Evolutionary conservation across 1,140 invertebrate species (phyloP).

Genomic region (Drosophila kohkoa): DNA sequence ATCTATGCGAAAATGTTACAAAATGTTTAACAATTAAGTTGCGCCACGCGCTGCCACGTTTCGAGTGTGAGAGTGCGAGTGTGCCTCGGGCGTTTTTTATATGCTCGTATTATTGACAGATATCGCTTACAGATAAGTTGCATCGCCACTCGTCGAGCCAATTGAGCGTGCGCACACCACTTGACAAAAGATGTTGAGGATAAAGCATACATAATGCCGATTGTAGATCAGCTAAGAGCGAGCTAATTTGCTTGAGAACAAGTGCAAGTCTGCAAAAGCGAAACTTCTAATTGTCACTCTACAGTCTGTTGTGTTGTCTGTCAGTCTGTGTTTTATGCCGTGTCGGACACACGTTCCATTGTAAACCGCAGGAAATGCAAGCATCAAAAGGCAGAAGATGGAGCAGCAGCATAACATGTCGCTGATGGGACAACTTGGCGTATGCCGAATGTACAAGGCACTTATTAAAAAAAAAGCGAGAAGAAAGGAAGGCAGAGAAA

Average conservation of each 20-base stretch:
- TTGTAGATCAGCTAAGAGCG: constrained; percentile 52
- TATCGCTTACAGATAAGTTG: constrained; percentile 71
- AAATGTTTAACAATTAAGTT: constrained; percentile 84
- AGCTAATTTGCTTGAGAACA: constrained; percentile 64
- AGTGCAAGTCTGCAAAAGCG: constrained; percentile 37
- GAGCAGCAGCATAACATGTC: constrained; percentile 35
- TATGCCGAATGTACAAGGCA: constrained; percentile 50
- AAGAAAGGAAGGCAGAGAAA: constrained; percentile 27
- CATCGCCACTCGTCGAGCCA: constrained; percentile 41
- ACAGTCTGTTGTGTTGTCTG: not conserved
- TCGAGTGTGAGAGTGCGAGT: constrained; percentile 55
- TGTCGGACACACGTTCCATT: constrained; percentile 23
- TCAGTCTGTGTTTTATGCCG: not conserved
- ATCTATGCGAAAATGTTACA: constrained; percentile 83
- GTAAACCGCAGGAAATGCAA: constrained; percentile 40
- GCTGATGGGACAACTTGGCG: constrained; percentile 50
- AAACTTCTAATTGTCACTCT: constrained; percentile 10
- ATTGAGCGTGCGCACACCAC: constrained; percentile 48
- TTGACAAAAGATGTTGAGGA: constrained; percentile 38
- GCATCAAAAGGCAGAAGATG: constrained; percentile 20
- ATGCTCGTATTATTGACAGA: constrained; percentile 50
- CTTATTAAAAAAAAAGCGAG: constrained; percentile 58
- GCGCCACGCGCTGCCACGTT: constrained; percentile 78
- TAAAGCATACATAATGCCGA: constrained; percentile 4
- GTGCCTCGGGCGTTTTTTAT: constrained; percentile 56